These are phyloP conservation scores for Tetragnatha versicolor DNA, from an alignment of 1,140 invertebrate genomes.

Conservation along the genomic window DNA sequence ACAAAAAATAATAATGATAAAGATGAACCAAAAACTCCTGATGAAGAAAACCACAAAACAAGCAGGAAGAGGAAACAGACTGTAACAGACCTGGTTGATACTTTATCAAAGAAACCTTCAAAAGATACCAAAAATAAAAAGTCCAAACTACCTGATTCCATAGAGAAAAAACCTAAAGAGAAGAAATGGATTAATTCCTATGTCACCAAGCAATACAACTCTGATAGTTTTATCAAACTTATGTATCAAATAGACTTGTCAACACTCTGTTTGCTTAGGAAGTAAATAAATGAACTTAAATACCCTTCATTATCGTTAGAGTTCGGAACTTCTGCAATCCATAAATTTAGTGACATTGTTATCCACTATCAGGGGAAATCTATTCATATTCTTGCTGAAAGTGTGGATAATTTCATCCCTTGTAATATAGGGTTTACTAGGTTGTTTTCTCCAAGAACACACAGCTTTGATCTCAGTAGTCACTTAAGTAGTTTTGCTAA, in stretches of 20 bases:
- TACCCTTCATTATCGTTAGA: conserved; percentile 19
- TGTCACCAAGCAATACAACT: conserved; percentile 2
- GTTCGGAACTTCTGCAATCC: conserved; percentile 7
- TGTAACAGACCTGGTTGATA: too few relatives aligned
- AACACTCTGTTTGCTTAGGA: conserved; percentile 21
- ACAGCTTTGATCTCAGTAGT: conserved; percentile 1
- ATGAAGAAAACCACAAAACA: too few relatives aligned
- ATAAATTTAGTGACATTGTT: conserved; percentile 26
- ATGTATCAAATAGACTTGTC: conserved; percentile 34
- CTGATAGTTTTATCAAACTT: conserved; percentile 26
- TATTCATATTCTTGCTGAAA: conserved; percentile 1
- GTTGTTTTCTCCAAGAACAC: conserved; percentile 6
- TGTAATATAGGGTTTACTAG: conserved; percentile 1
- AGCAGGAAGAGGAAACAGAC: too few relatives aligned
- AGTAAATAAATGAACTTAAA: conserved; percentile 25
- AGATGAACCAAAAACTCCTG: too few relatives aligned
- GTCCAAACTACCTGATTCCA: too few relatives aligned
- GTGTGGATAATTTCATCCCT: conserved; percentile 8
- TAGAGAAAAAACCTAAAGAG: too few relatives aligned
- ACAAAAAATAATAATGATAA: too few relatives aligned
- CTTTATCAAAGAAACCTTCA: too few relatives aligned
- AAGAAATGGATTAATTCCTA: too few relatives aligned
- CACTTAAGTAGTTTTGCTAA: conserved; percentile 20
- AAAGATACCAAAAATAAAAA: too few relatives aligned
- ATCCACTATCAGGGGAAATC: conserved; percentile 14